Conservation (phyloP, 2,888 invertebrate genomes). For the Lymantria dispar region DNA sequence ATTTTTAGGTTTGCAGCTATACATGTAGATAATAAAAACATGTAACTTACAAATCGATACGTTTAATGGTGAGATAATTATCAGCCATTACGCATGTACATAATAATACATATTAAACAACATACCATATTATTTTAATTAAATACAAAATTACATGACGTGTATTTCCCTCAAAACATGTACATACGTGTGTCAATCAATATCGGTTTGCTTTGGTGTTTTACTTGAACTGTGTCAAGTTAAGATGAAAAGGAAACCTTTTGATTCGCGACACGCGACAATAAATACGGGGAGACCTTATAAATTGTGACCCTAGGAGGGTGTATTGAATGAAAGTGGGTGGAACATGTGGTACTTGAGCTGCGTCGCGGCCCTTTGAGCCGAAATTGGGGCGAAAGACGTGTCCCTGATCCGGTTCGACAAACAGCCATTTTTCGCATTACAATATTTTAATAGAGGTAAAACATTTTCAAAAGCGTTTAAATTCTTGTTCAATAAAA, state of each 20-base stretch:
- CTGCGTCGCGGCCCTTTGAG: conserved; percentile 19
- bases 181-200: conserved; percentile 10
- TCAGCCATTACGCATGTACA: too few relatives aligned
- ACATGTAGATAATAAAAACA: too few relatives aligned
- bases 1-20: too few relatives aligned
- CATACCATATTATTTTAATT: too few relatives aligned
- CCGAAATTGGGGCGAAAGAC: conserved; percentile 24
- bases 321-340: conserved; percentile 28
- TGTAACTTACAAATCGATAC: too few relatives aligned
- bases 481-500: background rate
- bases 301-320: conserved; percentile 19
- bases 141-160: too few relatives aligned
- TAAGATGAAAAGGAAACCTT: conserved; percentile 20
- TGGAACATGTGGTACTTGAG: conserved; percentile 16
- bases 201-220: conserved; percentile 2
- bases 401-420: conserved; percentile 17
- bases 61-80: too few relatives aligned
- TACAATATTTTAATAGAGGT: background rate
- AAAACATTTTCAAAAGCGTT: background rate
- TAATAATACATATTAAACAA: too few relatives aligned
- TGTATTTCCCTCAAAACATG: too few relatives aligned
- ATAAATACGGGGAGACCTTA: conserved; percentile 16
- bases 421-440: conserved; percentile 21
- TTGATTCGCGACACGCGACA: conserved; percentile 14
- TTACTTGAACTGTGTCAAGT: conserved; percentile 16